Percentiles rank a stretch among this genome's conserved stretches.
These are phyloP conservation scores for Hypena proboscidalis DNA, from an alignment of 2,888 invertebrate genomes.

Conservation along the genomic window DNA sequence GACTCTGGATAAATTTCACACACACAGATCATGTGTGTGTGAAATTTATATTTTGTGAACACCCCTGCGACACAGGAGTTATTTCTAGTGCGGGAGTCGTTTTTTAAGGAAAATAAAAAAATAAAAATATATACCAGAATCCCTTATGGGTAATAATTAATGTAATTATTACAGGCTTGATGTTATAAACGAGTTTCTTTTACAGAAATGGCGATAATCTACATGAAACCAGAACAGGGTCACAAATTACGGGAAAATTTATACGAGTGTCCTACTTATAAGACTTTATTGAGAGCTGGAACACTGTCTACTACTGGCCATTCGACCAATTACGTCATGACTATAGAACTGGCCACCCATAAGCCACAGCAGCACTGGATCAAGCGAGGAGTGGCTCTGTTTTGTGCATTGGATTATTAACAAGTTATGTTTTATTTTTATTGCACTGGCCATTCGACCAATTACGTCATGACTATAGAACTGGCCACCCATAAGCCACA, in stretches of 20 bases:
- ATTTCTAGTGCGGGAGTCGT: too few species aligned
- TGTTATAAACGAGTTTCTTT: neutral
- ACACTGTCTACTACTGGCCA: conserved; percentile 92
- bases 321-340: conserved; percentile 93
- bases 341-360: conserved; percentile 87
- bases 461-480: conserved; percentile 91
- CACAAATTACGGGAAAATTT: conserved; percentile 77
- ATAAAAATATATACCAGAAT: too few species aligned
- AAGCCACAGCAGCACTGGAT: conserved; percentile 90
- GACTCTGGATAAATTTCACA: too few species aligned
- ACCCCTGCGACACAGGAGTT: too few species aligned
- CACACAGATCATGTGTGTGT: too few species aligned
- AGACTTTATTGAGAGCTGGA: conserved; percentile 91
- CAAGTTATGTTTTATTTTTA: neutral
- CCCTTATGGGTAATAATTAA: too few species aligned
- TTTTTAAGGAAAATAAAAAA: too few species aligned
- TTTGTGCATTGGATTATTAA: conserved; percentile 88
- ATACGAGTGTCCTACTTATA: conserved; percentile 91
- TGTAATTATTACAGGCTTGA: too few species aligned
- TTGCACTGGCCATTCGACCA: conserved; percentile 94
- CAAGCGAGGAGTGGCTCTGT: conserved; percentile 90
- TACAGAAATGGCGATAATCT: conserved; percentile 88
- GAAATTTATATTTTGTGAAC: too few species aligned
- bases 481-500: conserved; percentile 87
- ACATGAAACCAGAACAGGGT: conserved; percentile 88